These are phyloP conservation scores for Tupaia chinensis DNA, from an alignment of 2,113 vertebrate genomes.

Conservation along the genomic window DNA sequence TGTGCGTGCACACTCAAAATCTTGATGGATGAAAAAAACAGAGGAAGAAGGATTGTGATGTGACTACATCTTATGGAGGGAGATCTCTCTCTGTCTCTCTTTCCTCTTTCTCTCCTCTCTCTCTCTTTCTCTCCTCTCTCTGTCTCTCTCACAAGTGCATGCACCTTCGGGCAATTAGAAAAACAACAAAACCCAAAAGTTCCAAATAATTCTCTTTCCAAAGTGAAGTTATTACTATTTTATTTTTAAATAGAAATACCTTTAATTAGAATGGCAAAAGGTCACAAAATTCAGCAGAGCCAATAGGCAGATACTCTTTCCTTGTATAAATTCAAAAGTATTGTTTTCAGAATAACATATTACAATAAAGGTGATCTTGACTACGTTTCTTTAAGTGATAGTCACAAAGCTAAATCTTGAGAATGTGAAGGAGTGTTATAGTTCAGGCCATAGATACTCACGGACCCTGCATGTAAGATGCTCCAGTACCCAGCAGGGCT, in stretches of 20 bases:
- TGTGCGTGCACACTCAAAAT: too few species aligned
- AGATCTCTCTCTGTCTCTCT: too few species aligned
- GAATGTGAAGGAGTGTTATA: background rate
- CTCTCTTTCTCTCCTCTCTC: too few species aligned
- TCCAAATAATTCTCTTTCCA: constrained; percentile 32
- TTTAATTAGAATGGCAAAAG: constrained; percentile 43
- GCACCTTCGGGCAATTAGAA: too few species aligned
- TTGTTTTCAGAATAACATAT: constrained; percentile 30
- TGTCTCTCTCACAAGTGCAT: too few species aligned
- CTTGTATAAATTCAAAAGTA: constrained; percentile 36
- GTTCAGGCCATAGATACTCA: background rate
- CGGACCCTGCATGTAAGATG: background rate
- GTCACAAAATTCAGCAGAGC: background rate
- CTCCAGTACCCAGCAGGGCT: background rate
- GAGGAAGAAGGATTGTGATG: too few species aligned
- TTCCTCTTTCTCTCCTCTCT: too few species aligned
- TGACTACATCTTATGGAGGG: too few species aligned
- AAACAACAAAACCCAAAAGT: background rate
- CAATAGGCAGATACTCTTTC: background rate
- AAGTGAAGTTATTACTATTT: background rate
- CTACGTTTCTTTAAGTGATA: constrained; percentile 5
- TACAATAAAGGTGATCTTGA: constrained; percentile 25
- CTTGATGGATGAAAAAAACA: too few species aligned
- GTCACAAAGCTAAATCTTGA: constrained; percentile 42
- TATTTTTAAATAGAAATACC: constrained; percentile 7